Conservation (phyloP, 2,113 vertebrate genomes). For the Oreocharis arfaki region DNA sequence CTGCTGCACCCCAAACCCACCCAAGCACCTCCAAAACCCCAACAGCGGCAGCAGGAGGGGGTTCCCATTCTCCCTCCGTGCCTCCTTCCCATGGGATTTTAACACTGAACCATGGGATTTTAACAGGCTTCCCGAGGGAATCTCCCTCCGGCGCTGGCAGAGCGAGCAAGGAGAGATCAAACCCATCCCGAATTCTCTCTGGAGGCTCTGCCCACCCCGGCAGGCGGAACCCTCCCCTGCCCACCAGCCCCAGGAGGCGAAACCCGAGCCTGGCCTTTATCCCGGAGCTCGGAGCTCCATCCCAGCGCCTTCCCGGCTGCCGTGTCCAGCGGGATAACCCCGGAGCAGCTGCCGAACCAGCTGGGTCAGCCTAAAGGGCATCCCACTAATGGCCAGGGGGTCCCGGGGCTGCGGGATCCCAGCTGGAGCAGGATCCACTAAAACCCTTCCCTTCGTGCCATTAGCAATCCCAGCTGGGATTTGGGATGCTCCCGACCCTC, state of each 20-base stretch:
- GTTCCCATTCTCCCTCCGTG: accelerated
- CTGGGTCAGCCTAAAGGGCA: neutral
- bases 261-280: neutral
- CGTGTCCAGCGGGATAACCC: accelerated
- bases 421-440: neutral
- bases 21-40: neutral
- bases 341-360: neutral
- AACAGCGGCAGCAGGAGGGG: neutral
- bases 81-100: neutral
- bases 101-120: accelerated
- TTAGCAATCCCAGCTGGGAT: neutral
- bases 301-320: neutral
- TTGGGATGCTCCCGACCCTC: neutral
- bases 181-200: neutral
- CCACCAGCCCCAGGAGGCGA: accelerated
- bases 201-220: neutral
- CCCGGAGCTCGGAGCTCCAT: neutral
- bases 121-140: accelerated
- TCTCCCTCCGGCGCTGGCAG: neutral
- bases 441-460: neutral
- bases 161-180: neutral
- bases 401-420: neutral
- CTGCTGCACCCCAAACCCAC: neutral
- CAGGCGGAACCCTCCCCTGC: neutral
- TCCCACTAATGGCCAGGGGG: neutral